phyloP scores from a whole-genome alignment of 2,113 vertebrate genomes.

The Callopanchax toddi region DNA sequence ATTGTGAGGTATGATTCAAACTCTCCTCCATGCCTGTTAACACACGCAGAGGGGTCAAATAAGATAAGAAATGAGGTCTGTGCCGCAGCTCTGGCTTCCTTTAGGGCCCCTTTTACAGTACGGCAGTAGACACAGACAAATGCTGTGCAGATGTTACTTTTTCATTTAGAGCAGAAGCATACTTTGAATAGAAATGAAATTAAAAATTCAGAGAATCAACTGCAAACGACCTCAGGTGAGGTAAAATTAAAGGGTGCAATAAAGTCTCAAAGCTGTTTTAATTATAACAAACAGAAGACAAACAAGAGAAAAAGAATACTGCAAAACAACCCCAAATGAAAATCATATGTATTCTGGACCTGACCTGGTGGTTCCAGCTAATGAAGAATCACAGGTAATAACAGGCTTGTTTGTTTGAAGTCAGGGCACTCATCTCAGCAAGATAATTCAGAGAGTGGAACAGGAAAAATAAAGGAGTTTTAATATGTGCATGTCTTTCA shows the following conservation, averaged over 20 bases:
- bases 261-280: conserved; percentile 16
- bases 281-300: conserved; percentile 13
- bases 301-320: conserved; percentile 14
- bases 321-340: conserved; percentile 23
- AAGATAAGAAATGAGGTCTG: background rate
- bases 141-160: background rate
- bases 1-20: background rate
- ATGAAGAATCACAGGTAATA: conserved; percentile 42
- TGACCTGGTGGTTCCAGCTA: conserved; percentile 15
- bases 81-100: background rate
- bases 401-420: conserved; percentile 26
- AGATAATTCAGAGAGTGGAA: conserved; percentile 17
- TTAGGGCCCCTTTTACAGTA: background rate
- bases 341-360: conserved; percentile 13
- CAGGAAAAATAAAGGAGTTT: background rate
- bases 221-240: conserved; percentile 6
- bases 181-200: background rate
- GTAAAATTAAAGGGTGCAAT: conserved; percentile 15
- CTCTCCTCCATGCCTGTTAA: background rate
- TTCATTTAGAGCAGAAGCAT: background rate
- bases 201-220: background rate
- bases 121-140: background rate
- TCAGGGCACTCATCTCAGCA: conserved; percentile 11
- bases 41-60: background rate
- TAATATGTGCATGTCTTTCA: conserved; percentile 16